Conservation (phyloP, 2,888 invertebrate genomes). For the Drosophila rubida region DNA sequence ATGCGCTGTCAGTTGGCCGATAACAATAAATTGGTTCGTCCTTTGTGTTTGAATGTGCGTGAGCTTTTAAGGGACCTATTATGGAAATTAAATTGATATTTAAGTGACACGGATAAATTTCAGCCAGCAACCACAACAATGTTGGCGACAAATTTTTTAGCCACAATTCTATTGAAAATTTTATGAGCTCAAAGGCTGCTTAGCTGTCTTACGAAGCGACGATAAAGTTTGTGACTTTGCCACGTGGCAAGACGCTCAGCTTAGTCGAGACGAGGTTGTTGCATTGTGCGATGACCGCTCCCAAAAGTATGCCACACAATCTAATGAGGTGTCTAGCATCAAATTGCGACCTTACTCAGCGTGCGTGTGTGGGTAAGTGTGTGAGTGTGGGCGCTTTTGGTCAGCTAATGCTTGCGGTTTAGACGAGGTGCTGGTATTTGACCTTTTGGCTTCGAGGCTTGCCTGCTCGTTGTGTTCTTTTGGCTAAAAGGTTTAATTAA, state of each 20-base stretch:
- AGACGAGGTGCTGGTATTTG: conserved; percentile 54
- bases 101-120: conserved; percentile 78
- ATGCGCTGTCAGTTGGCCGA: conserved; percentile 60
- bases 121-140: conserved; percentile 47
- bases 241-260: conserved; percentile 31
- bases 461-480: conserved; percentile 35
- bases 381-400: conserved; percentile 44
- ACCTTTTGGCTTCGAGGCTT: conserved; percentile 68
- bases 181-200: conserved; percentile 68
- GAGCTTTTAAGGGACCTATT: conserved; percentile 63
- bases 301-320: conserved; percentile 52
- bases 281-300: conserved; percentile 51
- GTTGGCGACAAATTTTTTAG: conserved; percentile 71
- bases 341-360: conserved; percentile 18
- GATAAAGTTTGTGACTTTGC: conserved; percentile 38
- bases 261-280: conserved; percentile 35
- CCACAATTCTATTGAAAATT: conserved; percentile 72
- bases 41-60: conserved; percentile 22
- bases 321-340: conserved; percentile 62
- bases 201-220: conserved; percentile 46
- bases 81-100: conserved; percentile 82
- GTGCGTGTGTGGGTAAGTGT: conserved; percentile 29
- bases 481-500: conserved; percentile 74
- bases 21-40: conserved; percentile 68
- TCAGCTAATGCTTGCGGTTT: conserved; percentile 47